Percentiles rank a stretch among this genome's conserved stretches.
Conservation (phyloP, 2,888 invertebrate species). For the Caenorhabditis afra region DNA sequence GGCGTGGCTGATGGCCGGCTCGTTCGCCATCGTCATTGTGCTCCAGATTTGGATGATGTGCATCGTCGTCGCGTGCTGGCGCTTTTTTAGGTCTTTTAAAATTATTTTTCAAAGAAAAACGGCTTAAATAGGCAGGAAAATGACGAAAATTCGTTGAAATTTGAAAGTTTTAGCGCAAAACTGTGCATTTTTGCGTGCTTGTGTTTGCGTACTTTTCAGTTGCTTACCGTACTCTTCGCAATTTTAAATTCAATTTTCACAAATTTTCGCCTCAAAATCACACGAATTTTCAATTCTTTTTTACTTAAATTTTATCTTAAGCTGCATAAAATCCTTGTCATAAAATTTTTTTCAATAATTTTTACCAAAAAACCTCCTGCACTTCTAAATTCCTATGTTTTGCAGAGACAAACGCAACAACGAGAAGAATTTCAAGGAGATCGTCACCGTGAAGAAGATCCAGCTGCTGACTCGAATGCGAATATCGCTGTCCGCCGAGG, state of each 20-base stretch:
- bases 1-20: slow-evolving; percentile 70
- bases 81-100: slow-evolving; percentile 74
- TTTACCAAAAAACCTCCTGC: no score
- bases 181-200: no score
- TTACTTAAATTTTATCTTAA: no score
- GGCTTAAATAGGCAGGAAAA: no score
- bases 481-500: slow-evolving; percentile 56
- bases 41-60: slow-evolving; percentile 76
- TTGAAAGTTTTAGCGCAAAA: no score
- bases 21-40: slow-evolving; percentile 68
- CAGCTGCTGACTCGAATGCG: slow-evolving; percentile 54
- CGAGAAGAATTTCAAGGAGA: slow-evolving; percentile 36
- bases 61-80: slow-evolving; percentile 75
- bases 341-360: no score
- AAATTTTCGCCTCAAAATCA: not conserved
- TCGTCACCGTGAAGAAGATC: slow-evolving; percentile 38
- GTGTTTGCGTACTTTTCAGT: no score
- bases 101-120: no score
- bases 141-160: no score
- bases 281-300: no score
- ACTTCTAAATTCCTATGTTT: slow-evolving; percentile 9
- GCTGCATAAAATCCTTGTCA: no score
- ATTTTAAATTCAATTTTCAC: not conserved
- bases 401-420: slow-evolving; percentile 54
- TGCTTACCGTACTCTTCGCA: no score